Percentiles rank a stretch among this genome's conserved stretches.
Evolutionary conservation across 2,888 invertebrate genomes (phyloP).

Genomic region (Rhagonycha lutea): DNA sequence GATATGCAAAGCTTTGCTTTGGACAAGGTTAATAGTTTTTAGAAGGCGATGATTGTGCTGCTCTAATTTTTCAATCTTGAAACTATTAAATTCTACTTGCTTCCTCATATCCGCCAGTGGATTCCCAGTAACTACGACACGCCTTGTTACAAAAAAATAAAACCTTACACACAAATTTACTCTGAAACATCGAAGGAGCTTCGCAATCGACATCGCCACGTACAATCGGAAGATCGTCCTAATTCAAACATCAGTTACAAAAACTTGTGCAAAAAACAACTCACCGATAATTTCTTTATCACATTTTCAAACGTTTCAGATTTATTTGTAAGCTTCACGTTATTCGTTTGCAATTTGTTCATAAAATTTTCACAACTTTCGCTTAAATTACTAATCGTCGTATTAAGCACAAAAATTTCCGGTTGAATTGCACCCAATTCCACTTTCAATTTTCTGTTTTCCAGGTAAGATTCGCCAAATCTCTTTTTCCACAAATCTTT

Average conservation of each 20-base stretch:
- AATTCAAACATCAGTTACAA: background rate
- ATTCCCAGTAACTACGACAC: conserved; percentile 26
- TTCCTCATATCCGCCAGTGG: conserved; percentile 34
- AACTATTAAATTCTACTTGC: conserved; percentile 33
- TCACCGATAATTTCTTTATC: conserved; percentile 4
- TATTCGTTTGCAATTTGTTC: background rate
- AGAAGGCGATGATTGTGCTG: conserved; percentile 27
- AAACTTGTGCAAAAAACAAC: background rate
- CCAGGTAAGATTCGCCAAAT: conserved; percentile 6
- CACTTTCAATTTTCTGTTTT: conserved; percentile 8
- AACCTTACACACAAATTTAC: background rate
- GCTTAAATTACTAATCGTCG: background rate
- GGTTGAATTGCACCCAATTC: background rate
- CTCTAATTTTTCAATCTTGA: conserved; percentile 27
- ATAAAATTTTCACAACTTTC: background rate
- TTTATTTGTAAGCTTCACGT: background rate
- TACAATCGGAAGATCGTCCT: background rate
- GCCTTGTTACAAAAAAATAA: background rate
- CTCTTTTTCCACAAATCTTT: conserved; percentile 11
- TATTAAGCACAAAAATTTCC: background rate
- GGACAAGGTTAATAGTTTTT: conserved; percentile 17
- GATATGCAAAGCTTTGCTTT: conserved; percentile 1
- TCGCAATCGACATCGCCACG: background rate
- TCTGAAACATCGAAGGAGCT: background rate
- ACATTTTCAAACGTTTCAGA: conserved; percentile 3